phyloP scores from a whole-genome alignment of 2,888 invertebrate species.

The Apantesis nais region DNA sequence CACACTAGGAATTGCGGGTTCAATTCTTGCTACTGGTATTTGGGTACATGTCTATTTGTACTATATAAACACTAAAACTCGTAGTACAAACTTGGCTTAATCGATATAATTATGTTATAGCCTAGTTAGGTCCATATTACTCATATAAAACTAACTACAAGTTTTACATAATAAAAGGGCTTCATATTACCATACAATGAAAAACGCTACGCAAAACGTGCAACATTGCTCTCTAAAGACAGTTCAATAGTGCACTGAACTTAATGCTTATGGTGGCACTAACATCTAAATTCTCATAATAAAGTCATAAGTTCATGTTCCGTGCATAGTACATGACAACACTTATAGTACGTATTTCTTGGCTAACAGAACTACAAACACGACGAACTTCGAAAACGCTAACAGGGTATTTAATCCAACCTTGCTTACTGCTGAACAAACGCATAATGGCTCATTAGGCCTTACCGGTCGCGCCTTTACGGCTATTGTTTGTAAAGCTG shows the following conservation, averaged over 20 bases:
- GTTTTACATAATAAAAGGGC: not conserved
- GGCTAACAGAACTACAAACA: slow-evolving; percentile 54
- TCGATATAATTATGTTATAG: not conserved
- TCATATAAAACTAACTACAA: too few species aligned
- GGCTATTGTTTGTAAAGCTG: slow-evolving; percentile 75
- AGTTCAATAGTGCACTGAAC: slow-evolving; percentile 3
- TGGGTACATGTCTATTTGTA: not conserved
- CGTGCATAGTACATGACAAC: slow-evolving; percentile 44
- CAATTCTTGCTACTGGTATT: too few species aligned
- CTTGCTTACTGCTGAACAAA: slow-evolving; percentile 59
- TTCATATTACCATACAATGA: slow-evolving; percentile 1
- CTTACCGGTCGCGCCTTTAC: slow-evolving; percentile 66
- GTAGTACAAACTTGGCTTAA: not conserved
- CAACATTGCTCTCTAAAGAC: not conserved
- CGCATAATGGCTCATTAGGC: slow-evolving; percentile 80
- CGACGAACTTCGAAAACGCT: slow-evolving; percentile 50
- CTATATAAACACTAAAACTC: not conserved
- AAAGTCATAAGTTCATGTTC: slow-evolving; percentile 42
- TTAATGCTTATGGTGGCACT: slow-evolving; percentile 19
- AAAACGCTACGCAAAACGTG: not conserved
- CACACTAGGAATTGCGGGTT: too few species aligned
- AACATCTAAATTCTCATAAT: slow-evolving; percentile 47
- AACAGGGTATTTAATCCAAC: slow-evolving; percentile 60
- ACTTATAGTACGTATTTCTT: slow-evolving; percentile 54
- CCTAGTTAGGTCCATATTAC: too few species aligned